Evolutionary conservation across 2,888 invertebrate species (phyloP).

Genomic region (Seladonia tumulorum): DNA sequence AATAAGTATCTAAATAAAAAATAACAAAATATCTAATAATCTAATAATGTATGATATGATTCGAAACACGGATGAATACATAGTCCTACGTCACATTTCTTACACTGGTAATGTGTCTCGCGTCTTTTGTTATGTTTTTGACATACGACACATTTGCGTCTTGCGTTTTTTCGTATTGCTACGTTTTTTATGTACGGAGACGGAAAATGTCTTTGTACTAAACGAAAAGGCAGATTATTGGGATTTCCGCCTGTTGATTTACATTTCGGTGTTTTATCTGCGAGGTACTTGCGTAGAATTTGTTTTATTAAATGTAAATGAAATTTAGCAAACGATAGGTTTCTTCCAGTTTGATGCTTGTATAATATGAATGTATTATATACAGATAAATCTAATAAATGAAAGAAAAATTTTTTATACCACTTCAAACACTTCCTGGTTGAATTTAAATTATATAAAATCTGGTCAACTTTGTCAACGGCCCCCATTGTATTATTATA

Average conservation of each 20-base stretch:
- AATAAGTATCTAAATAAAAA: not conserved
- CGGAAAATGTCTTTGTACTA: constrained; percentile 15
- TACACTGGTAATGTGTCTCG: constrained; percentile 33
- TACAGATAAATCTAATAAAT: not conserved
- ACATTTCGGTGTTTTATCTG: not conserved
- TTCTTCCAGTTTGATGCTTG: not conserved
- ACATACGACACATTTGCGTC: constrained; percentile 32
- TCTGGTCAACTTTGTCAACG: not conserved
- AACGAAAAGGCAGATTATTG: not conserved
- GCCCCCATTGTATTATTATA: not conserved
- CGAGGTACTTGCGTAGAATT: constrained; percentile 9
- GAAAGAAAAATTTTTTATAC: constrained; percentile 1
- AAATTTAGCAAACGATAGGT: not conserved
- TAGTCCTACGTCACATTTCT: constrained; percentile 42
- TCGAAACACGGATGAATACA: constrained; percentile 27
- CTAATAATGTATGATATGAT: constrained; percentile 13
- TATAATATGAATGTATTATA: not conserved
- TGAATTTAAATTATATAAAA: not conserved
- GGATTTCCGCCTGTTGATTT: not conserved
- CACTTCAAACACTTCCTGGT: not conserved
- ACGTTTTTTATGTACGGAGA: not conserved
- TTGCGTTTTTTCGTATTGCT: constrained; percentile 15
- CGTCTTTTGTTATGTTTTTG: constrained; percentile 32
- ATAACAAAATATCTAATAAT: constrained; percentile 21
- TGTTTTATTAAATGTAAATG: not conserved